Evolutionary conservation across 2,113 vertebrate genomes (phyloP).

Genomic region (Vulpes lagopus): DNA sequence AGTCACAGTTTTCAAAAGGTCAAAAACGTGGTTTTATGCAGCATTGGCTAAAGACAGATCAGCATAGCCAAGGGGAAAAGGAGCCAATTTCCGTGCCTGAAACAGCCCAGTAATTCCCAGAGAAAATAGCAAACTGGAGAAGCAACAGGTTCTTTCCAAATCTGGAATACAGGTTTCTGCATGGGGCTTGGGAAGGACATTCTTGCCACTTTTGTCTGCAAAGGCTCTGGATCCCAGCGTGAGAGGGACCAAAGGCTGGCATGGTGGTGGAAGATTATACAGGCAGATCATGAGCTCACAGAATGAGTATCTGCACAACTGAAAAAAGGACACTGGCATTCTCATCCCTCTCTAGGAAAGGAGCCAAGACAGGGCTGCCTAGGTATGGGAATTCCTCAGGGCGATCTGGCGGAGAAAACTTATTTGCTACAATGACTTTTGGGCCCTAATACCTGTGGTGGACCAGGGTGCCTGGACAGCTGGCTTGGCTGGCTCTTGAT

Average conservation of each 20-base stretch:
- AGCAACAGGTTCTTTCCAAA: background rate
- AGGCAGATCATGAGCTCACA: background rate
- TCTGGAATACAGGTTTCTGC: background rate
- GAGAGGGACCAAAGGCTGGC: background rate
- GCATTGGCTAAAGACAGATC: background rate
- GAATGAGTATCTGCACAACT: background rate
- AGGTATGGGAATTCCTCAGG: background rate
- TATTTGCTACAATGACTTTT: background rate
- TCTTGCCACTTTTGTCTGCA: background rate
- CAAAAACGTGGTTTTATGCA: background rate
- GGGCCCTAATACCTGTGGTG: constrained; percentile 87
- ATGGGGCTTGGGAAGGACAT: background rate
- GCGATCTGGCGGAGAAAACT: background rate
- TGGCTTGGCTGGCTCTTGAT: constrained; percentile 88
- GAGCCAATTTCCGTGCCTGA: background rate
- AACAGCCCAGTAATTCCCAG: background rate
- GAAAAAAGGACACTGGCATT: background rate
- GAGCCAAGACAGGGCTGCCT: background rate
- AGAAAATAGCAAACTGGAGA: background rate
- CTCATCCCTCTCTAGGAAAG: background rate
- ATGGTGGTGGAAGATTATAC: background rate
- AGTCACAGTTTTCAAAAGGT: background rate
- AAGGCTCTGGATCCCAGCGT: background rate
- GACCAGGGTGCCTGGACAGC: constrained; percentile 90
- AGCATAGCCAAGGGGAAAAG: no score